Percentiles rank a stretch among this genome's conserved stretches.
Conservation (phyloP, 1,140 invertebrate species). For the Steinernema khuongi region DNA sequence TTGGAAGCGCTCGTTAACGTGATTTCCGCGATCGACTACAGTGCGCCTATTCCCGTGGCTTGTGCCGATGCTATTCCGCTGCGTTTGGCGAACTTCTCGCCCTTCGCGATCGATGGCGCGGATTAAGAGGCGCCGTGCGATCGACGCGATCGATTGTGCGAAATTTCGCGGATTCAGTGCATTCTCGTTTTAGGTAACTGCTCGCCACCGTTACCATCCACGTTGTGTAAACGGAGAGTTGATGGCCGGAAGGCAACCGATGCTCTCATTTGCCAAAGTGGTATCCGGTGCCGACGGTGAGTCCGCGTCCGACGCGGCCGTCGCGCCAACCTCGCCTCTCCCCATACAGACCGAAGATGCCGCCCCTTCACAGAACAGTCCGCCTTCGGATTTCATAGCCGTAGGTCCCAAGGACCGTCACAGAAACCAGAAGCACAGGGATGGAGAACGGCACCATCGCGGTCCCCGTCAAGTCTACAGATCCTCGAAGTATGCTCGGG, state of each 20-base stretch:
- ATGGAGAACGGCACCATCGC: not conserved
- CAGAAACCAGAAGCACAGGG: slow-evolving; percentile 8
- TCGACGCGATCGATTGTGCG: not conserved
- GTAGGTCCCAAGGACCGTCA: not conserved
- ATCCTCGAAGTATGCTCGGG: slow-evolving; percentile 19
- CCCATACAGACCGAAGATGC: not conserved
- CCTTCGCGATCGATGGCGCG: not conserved
- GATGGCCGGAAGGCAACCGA: slow-evolving; percentile 40
- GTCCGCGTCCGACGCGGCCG: not conserved
- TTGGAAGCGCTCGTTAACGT: not conserved
- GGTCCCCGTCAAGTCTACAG: slow-evolving; percentile 1
- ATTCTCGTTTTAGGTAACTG: slow-evolving; percentile 5
- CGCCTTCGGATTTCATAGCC: slow-evolving; percentile 6
- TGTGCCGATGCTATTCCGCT: not conserved
- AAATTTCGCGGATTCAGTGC: not conserved
- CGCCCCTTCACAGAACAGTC: slow-evolving; percentile 5
- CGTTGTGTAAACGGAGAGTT: slow-evolving; percentile 9
- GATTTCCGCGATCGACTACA: not conserved
- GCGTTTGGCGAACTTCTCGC: not conserved
- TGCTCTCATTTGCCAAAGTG: slow-evolving; percentile 43
- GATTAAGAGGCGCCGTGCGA: not conserved
- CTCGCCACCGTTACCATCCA: slow-evolving; percentile 12
- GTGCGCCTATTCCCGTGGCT: not conserved
- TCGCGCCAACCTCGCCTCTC: slow-evolving; percentile 12
- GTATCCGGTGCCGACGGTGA: slow-evolving; percentile 32